Evolutionary conservation across 1,140 invertebrate species (phyloP), one percentile per base, ranked within the genome.

Genomic region (Choristoneura fumiferana): DNA sequence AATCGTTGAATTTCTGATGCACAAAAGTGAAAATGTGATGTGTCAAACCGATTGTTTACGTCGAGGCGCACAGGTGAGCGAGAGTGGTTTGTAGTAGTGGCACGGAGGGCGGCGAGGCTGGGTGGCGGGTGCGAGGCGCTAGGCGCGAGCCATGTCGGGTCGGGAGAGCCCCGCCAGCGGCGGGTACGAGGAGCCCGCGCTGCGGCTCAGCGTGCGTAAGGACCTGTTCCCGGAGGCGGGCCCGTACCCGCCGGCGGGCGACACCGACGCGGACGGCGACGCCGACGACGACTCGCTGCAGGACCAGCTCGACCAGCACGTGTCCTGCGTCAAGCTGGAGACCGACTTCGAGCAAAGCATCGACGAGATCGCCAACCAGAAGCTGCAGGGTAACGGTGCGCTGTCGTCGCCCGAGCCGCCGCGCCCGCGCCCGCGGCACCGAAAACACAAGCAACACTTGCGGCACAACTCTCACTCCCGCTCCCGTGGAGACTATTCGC

Each of bases 41-140:
- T 89, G 86, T 89, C 88, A 90, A 90, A 87, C 75, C 78, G 86
- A 90, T 90, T 90, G 86, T 90, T 90, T 90, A 90, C 87, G 76
- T 88, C 87, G 80, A 81, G 80, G 60, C 55, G 58, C 80, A 85
- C 81, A 87, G 84, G 84, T 86, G 85, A 87, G 82, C 76, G 82
- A 84, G 85, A 86, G 82, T 76, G 81, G 81, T 81, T 82, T 81
- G 71, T 85, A 86, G 79, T 85, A 87, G 83, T 83, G 77, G 81
- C 78, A 79, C 76, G 73, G 60, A 81, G 83, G 81, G 81, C 76
- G 80, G 78, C 73, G 80, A 78, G 78, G 43, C 43, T 49, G 43
- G 22, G 22, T 29, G 22, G 22, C 43, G 17, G 43, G 15, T 14
- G 40, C 40, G 15, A 43, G 40, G 40, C 15, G 40, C 40, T 17